phyloP scores from a whole-genome alignment of 2,888 invertebrate genomes.

The Sarcophaga caerulescens region DNA sequence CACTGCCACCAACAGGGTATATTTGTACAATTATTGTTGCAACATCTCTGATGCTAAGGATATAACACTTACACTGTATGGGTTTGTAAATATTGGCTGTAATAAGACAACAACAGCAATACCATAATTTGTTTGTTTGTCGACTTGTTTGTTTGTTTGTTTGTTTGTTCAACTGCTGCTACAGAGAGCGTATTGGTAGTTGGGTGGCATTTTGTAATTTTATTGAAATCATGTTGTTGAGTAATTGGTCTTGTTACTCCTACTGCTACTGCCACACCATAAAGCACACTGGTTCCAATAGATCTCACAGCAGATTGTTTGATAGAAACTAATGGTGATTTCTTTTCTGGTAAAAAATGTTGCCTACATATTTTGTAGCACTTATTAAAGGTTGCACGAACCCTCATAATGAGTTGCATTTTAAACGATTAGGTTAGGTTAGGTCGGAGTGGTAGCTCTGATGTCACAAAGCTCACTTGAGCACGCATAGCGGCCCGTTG shows the following conservation, averaged over 20 bases:
- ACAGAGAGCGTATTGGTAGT: conserved; percentile 49
- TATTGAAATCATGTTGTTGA: conserved; percentile 81
- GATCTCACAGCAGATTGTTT: background rate
- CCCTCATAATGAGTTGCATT: too few species aligned
- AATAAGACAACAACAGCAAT: conserved; percentile 26
- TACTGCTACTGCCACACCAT: background rate
- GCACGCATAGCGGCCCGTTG: too few species aligned
- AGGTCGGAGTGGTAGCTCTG: too few species aligned
- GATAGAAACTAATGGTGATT: too few species aligned
- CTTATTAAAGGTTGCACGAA: too few species aligned
- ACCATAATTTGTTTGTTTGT: conserved; percentile 41
- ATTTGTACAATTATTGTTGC: background rate
- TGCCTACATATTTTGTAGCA: too few species aligned
- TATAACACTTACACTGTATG: conserved; percentile 25
- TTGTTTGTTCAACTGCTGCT: conserved; percentile 60
- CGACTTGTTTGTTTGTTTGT: conserved; percentile 44
- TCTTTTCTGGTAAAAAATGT: too few species aligned
- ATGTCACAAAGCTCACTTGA: too few species aligned
- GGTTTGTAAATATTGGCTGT: background rate
- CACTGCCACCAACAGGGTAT: background rate
- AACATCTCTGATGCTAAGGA: conserved; percentile 16
- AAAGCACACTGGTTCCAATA: conserved; percentile 19
- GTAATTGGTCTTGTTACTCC: conserved; percentile 75
- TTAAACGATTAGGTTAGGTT: too few species aligned
- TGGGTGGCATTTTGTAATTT: conserved; percentile 75